Base-by-base conservation (phyloP, 37 sponge, comb jelly and placozoan genomes). In the Chondrosia reniformis region DNA sequence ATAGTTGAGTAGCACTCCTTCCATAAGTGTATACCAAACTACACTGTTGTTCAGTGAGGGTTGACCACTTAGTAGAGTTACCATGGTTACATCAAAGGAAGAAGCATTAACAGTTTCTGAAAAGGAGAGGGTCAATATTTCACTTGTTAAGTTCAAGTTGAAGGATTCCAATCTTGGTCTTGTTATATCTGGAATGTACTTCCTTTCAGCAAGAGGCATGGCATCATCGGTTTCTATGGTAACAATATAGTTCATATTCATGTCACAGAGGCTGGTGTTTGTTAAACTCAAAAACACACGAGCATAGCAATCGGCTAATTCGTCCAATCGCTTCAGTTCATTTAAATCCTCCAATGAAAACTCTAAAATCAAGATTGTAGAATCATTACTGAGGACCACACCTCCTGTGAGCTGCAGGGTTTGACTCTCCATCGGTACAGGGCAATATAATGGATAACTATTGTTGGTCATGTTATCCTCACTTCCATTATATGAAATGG, bases 31-130 rank as follows among this genome's bases (percentile, higher is more conserved):
- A 17, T 24, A 52, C 8, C n/a, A 69, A 7, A 69, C 7, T 19
- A 40, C 22, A 13, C 19, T 9, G 24, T 12, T 22, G 49, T 46
- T 63, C 28, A 39, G 39, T 24, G 39, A 43, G 45, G 2, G 22
- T 8, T 28, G 58, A 30, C 25, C 72, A 69, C 72, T 69, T 34
- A 25, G 78, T 8, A 83, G 9, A 25, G 77, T 40, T 17, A 83
- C 2, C 21, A 30, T 13, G 17, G 67, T 30, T 0, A 77, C 44
- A 33, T 83, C 38, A 1, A 83, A 33, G 1, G 77, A 76, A 22
- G 65, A 77, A 4, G 78, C 77, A 32, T 76, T 67, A 6, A 83
- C 84, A 24, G 79, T 76, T 52, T 84, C 85, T 9, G 85, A 79
- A 74, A 84, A 84, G 4, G 63, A 41, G 27, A 84, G 73, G 10